Evolutionary conservation across 1,140 invertebrate genomes (phyloP).

Genomic region (Gonioctena quinquepunctata): DNA sequence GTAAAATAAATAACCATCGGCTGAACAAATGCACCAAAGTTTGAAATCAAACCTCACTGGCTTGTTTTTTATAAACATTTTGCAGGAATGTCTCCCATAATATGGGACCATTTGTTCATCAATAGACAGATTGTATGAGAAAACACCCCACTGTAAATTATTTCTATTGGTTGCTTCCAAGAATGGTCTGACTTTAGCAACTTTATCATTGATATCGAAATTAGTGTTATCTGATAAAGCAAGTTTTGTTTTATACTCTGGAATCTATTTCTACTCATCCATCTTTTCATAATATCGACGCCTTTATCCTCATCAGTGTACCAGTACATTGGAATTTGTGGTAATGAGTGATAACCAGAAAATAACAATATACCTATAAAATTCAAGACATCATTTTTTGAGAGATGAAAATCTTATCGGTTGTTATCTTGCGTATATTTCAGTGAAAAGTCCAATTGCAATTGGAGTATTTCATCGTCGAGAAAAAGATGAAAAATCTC

Average conservation of each 20-base stretch:
- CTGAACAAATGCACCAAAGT: slow-evolving; percentile 45
- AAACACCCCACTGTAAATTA: slow-evolving; percentile 52
- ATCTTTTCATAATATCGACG: slow-evolving; percentile 24
- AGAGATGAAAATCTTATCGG: slow-evolving; percentile 10
- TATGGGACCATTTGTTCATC: slow-evolving; percentile 55
- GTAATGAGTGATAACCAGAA: slow-evolving; percentile 27
- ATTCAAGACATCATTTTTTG: slow-evolving; percentile 4
- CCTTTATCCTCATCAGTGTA: slow-evolving; percentile 29
- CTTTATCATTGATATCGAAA: slow-evolving; percentile 46
- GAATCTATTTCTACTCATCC: slow-evolving; percentile 29
- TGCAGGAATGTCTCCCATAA: slow-evolving; percentile 57
- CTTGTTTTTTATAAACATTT: slow-evolving; percentile 58
- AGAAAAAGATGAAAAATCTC: slow-evolving; percentile 24
- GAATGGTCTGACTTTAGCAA: slow-evolving; percentile 45
- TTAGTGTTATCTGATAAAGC: slow-evolving; percentile 42
- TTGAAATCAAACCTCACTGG: slow-evolving; percentile 58
- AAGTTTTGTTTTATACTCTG: slow-evolving; percentile 24
- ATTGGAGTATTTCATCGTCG: slow-evolving; percentile 15
- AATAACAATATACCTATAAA: slow-evolving; percentile 26
- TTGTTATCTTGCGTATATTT: slow-evolving; percentile 27
- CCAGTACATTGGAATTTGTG: slow-evolving; percentile 25
- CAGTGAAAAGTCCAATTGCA: slow-evolving; percentile 11
- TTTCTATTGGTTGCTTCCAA: slow-evolving; percentile 48
- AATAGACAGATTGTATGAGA: slow-evolving; percentile 53
- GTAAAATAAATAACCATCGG: slow-evolving; percentile 27